phyloP scores from a whole-genome alignment of 2,888 invertebrate genomes.

The Rhopalosiphum nymphaeae region DNA sequence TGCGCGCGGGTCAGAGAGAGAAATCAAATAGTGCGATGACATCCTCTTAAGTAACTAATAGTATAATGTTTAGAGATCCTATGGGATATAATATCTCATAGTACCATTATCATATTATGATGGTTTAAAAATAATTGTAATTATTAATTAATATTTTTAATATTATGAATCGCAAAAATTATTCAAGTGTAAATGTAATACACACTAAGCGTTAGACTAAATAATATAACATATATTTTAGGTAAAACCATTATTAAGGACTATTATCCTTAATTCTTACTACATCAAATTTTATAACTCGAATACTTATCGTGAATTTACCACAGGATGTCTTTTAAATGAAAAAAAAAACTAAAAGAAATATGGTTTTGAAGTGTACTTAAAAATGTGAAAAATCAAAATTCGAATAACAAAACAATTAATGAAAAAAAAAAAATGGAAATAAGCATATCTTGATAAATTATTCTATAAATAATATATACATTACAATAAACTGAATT shows the following conservation, averaged over 20 bases:
- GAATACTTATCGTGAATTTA: not conserved
- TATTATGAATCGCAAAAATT: not conserved
- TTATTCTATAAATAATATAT: not conserved
- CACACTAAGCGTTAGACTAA: not conserved
- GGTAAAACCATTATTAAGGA: not conserved
- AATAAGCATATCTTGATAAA: not conserved
- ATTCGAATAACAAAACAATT: not conserved
- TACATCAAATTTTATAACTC: not conserved
- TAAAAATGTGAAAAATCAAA: not conserved
- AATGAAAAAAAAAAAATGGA: not conserved
- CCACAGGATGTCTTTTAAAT: not conserved
- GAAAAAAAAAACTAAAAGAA: not conserved
- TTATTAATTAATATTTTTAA: not conserved
- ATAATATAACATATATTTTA: not conserved
- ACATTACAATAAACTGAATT: not conserved
- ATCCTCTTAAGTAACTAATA: not conserved
- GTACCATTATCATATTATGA: not conserved
- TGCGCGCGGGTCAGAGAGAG: no score
- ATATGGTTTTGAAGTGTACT: not conserved
- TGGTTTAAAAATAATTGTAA: not conserved
- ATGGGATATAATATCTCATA: not conserved
- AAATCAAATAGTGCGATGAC: no score
- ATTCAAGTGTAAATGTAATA: not conserved
- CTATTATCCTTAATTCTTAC: not conserved
- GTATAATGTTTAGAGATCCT: not conserved